These are phyloP conservation scores for Bovichtus diacanthus DNA, from an alignment of 2,797 vertebrate genomes.

Conservation along the genomic window DNA sequence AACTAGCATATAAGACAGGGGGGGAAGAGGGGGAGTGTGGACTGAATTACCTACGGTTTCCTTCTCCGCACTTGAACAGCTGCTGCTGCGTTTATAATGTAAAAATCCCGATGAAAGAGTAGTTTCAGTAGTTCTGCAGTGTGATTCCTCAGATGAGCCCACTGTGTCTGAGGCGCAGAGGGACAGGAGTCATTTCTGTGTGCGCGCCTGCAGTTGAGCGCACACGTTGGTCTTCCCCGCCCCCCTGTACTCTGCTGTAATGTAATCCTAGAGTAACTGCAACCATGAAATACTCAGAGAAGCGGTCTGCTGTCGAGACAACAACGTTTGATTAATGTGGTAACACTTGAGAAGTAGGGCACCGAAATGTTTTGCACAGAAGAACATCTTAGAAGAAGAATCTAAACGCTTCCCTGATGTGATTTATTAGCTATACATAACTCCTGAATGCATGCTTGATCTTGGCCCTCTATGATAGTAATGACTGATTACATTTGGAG, in stretches of 20 bases:
- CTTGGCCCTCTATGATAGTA: not conserved
- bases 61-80: conserved; percentile 40
- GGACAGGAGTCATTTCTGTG: conserved; percentile 54
- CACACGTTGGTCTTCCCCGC: conserved; percentile 57
- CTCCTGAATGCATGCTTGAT: not conserved
- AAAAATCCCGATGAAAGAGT: conserved; percentile 22
- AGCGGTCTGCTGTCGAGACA: conserved; percentile 22
- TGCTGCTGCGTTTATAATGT: conserved; percentile 7
- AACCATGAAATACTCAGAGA: conserved; percentile 18
- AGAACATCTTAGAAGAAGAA: not conserved
- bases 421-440: not conserved
- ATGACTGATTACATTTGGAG: conserved; percentile 2
- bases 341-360: conserved; percentile 16
- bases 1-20: not conserved
- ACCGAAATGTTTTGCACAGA: conserved; percentile 24
- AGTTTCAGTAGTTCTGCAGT: conserved; percentile 38
- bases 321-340: conserved; percentile 18
- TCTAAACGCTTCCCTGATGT: not conserved
- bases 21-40: too few species aligned
- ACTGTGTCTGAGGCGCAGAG: conserved; percentile 56
- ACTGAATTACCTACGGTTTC: not conserved
- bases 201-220: conserved; percentile 43
- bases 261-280: conserved; percentile 48
- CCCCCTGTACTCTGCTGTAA: conserved; percentile 52
- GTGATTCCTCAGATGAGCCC: conserved; percentile 42